phyloP scores from a whole-genome alignment of 2,113 vertebrate genomes.

The Xyliphius kryptos region DNA sequence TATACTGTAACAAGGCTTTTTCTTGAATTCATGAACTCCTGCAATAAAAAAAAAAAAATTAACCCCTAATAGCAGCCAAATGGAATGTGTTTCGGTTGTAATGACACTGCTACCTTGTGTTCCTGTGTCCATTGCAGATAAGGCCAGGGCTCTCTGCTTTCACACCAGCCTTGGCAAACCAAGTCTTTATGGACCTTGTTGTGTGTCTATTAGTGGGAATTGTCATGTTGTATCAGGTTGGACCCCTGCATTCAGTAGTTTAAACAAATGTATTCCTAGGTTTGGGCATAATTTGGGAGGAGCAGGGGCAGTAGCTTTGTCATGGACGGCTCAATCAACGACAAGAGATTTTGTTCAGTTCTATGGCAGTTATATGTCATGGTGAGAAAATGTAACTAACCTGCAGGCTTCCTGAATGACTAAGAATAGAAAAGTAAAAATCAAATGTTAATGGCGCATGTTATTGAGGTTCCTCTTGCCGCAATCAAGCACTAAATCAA shows the following conservation, averaged over 20 bases:
- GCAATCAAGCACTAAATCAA: not conserved
- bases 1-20: not conserved
- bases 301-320: not conserved
- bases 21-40: not conserved
- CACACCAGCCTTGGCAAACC: not conserved
- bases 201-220: not conserved
- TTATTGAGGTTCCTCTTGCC: not conserved
- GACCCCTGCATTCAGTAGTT: not conserved
- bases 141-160: not conserved
- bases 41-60: too few relatives aligned
- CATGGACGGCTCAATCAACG: not conserved
- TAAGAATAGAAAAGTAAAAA: not conserved
- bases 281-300: not conserved
- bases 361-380: constrained; percentile 5
- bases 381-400: not conserved
- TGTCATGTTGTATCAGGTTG: not conserved
- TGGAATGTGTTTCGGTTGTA: not conserved
- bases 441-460: not conserved
- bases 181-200: not conserved
- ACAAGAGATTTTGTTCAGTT: not conserved
- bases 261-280: not conserved
- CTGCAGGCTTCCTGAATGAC: not conserved
- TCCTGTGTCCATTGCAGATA: not conserved
- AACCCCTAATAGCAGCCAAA: not conserved
- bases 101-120: not conserved